Evolutionary conservation across 2,113 vertebrate genomes (phyloP), one percentile per base, ranked within the genome.

Genomic region (Chloebia gouldiae): DNA sequence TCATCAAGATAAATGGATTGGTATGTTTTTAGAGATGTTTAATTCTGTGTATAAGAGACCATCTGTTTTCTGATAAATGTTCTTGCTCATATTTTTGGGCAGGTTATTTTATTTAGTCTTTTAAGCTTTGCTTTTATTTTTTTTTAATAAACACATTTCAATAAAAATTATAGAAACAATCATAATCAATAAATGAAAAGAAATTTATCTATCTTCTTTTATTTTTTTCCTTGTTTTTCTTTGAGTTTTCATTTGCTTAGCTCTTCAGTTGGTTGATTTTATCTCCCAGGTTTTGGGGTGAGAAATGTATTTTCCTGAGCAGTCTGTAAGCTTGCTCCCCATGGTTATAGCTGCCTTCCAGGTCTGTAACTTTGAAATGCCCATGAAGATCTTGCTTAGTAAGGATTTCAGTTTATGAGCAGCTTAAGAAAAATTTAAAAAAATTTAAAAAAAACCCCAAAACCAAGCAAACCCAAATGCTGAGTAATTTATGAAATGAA

Each of bases 1-100:
- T 97, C 97, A 98, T 98, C 96, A 98, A 98, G 97, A 98, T 97
- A 97, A 98, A 98, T 98, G 97, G 92, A 96, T 97, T 97, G 92
- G 95, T 98, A 95, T 96, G 89, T 95, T 98, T 97, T 22, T 69
- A 97, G 93, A 96, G 97, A 92, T 98, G 90, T 97, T 98, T 96
- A 97, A 93, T 97, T 97, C 96, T 93, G 84, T 72, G 39, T 97
- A 56, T 95, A 97, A 94, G 80, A 95, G 86, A 96, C 96, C 97
- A 97, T 98, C 97, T 98, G 97, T 97, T 98, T 96, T 93, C 94
- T 98, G 97, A 98, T 97, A 96, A 97, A 98, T 97, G 95, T 86
- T 73, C 95, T 91, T 95, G 83, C 80, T 92, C 72, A 90, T 95
- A 95, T 94, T 95, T 96, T 60, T 96, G 91, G 90, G 94, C 96